These are phyloP conservation scores for Otolemur crassicaudatus DNA, from an alignment of 2,797 vertebrate species.

Conservation along the genomic window DNA sequence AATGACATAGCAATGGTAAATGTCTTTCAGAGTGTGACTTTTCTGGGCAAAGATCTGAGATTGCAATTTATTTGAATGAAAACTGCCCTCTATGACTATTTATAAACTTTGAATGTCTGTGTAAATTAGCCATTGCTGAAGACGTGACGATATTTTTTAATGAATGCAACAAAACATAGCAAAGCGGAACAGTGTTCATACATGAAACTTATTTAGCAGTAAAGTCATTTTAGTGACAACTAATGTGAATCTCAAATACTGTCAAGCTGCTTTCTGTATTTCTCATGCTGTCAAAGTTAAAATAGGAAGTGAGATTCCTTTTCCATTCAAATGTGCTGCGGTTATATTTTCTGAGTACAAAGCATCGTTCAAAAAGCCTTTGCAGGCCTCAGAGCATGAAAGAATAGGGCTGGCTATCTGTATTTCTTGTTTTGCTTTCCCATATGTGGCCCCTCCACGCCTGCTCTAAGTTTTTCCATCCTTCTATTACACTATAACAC, in stretches of 20 bases:
- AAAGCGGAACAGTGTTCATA: neutral
- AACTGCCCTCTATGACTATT: neutral
- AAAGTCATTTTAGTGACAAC: conserved; percentile 45
- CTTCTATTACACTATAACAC: neutral
- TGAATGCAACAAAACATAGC: conserved; percentile 41
- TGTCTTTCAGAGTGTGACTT: neutral
- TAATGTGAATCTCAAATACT: neutral
- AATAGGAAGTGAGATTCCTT: neutral
- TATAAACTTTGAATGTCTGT: conserved; percentile 35
- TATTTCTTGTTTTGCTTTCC: neutral
- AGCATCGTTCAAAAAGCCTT: neutral
- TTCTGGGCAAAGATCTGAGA: neutral
- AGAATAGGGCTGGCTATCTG: neutral
- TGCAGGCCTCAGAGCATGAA: neutral
- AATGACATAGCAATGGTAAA: neutral
- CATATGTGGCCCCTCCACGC: too few relatives aligned
- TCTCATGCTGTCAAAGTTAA: neutral
- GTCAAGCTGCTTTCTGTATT: neutral
- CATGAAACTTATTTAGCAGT: neutral
- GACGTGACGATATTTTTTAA: conserved; percentile 9
- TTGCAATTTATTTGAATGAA: neutral
- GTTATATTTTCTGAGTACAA: neutral
- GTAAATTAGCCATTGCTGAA: conserved; percentile 1
- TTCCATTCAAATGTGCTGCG: neutral
- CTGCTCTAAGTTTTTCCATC: neutral